phyloP scores from a whole-genome alignment of 1,140 invertebrate species.

The Drosophila dunni region DNA sequence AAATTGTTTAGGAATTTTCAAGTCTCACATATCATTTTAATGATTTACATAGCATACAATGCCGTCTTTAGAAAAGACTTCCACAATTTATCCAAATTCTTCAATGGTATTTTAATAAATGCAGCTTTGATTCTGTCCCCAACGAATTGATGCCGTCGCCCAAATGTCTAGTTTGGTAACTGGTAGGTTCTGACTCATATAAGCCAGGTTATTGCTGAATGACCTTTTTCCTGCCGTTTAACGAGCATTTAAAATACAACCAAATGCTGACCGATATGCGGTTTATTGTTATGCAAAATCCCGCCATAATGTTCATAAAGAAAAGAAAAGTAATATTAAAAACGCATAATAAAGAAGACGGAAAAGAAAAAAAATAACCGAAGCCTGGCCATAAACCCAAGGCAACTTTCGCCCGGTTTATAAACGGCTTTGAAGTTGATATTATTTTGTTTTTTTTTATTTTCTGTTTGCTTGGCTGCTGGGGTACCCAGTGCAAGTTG shows the following conservation, averaged over 20 bases:
- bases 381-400: constrained; percentile 46
- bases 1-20: neutral
- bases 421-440: constrained; percentile 30
- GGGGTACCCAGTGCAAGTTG: constrained; percentile 35
- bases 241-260: constrained; percentile 28
- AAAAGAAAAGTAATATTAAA: constrained; percentile 69
- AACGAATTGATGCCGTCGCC: constrained; percentile 15
- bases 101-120: neutral
- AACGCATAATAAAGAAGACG: constrained; percentile 59
- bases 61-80: neutral
- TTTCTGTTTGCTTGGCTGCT: neutral
- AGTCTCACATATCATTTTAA: no score
- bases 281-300: constrained; percentile 77
- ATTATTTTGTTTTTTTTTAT: neutral
- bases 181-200: constrained; percentile 24
- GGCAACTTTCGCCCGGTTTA: constrained; percentile 56
- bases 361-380: constrained; percentile 23
- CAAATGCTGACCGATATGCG: constrained; percentile 68
- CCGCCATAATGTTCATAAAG: constrained; percentile 60
- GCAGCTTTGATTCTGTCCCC: neutral
- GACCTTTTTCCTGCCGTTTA: constrained; percentile 9
- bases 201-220: constrained; percentile 20
- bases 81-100: no score
- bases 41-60: no score
- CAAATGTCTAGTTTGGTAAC: constrained; percentile 21